A percentile compares a stretch with the other conserved stretches of the same genome.
phyloP scores from a whole-genome alignment of 2,888 invertebrate species.

The Muscina levida region DNA sequence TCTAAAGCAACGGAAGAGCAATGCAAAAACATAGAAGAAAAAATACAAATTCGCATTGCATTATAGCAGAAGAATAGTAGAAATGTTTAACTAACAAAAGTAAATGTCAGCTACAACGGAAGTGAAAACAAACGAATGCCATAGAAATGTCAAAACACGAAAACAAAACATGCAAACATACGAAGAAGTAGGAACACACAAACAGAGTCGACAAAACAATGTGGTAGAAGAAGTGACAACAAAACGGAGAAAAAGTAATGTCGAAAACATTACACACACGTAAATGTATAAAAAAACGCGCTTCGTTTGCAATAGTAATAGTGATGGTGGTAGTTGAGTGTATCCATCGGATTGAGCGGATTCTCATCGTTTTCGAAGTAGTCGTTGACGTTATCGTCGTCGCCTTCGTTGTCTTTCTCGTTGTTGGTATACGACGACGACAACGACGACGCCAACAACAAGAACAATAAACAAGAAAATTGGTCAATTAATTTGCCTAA shows the following conservation, averaged over 20 bases:
- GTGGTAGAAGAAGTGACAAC: not conserved
- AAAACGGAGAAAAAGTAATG: not conserved
- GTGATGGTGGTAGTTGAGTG: too few species aligned
- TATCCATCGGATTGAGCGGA: too few species aligned
- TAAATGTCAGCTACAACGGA: not conserved
- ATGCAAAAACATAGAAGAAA: too few species aligned
- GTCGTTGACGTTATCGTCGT: not conserved
- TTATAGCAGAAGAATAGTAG: constrained; percentile 22
- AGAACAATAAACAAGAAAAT: constrained; percentile 44
- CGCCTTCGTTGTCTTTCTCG: not conserved
- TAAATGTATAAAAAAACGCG: too few species aligned
- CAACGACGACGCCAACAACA: too few species aligned
- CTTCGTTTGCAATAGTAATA: too few species aligned
- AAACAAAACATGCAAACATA: constrained; percentile 33
- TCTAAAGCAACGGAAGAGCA: too few species aligned
- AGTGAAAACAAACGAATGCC: constrained; percentile 1
- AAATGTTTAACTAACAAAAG: not conserved
- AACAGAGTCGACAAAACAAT: not conserved
- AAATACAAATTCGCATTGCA: constrained; percentile 9
- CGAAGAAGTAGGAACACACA: constrained; percentile 41
- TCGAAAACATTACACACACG: too few species aligned
- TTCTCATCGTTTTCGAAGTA: not conserved
- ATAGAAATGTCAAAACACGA: constrained; percentile 60
- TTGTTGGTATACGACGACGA: constrained; percentile 31
- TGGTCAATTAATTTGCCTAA: constrained; percentile 55